phyloP scores from a whole-genome alignment of 2,888 invertebrate species.

The Apodemia duryi region DNA sequence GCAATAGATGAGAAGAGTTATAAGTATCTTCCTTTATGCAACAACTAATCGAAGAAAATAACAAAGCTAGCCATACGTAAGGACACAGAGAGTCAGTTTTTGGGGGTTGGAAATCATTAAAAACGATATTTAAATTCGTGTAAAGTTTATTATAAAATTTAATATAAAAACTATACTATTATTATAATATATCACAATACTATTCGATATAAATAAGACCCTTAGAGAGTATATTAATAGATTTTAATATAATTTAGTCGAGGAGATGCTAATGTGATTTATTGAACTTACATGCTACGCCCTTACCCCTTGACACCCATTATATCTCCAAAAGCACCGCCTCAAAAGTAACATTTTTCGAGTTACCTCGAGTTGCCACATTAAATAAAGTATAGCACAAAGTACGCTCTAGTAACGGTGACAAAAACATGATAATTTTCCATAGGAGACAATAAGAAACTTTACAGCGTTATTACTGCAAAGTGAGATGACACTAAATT shows the following conservation, averaged over 20 bases:
- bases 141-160: constrained; percentile 3
- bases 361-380: no score
- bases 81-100: no score
- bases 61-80: no score
- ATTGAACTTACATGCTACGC: constrained; percentile 16
- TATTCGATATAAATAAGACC: constrained; percentile 7
- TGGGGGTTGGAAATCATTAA: background rate
- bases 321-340: constrained; percentile 52
- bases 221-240: background rate
- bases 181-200: constrained; percentile 9
- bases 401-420: no score
- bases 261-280: constrained; percentile 1
- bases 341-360: constrained; percentile 43
- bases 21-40: no score
- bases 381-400: no score
- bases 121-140: background rate
- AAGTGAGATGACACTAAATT: no score
- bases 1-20: no score
- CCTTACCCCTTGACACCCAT: constrained; percentile 27
- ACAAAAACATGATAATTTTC: no score
- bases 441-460: no score
- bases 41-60: no score
- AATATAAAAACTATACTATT: constrained; percentile 7
- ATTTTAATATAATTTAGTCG: background rate
- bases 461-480: no score